Conservation (phyloP, 2,888 invertebrate species). For the Hoplodrina blanda region DNA sequence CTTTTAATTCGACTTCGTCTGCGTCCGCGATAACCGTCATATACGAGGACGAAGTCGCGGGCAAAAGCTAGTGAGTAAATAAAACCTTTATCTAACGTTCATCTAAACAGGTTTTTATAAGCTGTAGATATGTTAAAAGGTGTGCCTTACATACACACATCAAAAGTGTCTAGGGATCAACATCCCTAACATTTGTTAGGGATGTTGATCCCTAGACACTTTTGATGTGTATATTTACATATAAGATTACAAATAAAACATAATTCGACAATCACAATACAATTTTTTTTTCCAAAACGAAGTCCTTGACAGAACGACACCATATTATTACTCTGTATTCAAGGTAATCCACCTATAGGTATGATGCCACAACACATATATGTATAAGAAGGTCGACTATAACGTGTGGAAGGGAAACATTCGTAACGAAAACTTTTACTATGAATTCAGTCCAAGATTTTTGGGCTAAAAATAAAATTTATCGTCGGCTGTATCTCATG, state of each 20-base stretch:
- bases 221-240: neutral
- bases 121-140: constrained; percentile 1
- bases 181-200: no score
- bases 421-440: no score
- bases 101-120: neutral
- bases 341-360: constrained; percentile 44
- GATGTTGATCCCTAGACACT: no score
- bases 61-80: no score
- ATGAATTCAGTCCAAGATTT: no score
- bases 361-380: constrained; percentile 9
- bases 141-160: neutral
- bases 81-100: neutral
- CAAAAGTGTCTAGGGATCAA: no score
- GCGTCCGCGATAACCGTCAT: no score
- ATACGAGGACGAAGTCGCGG: no score
- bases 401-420: neutral
- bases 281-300: constrained; percentile 16
- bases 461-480: no score
- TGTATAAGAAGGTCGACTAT: neutral
- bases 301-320: constrained; percentile 14
- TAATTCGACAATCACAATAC: neutral
- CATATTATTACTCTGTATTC: constrained; percentile 31
- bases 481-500: no score
- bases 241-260: neutral
- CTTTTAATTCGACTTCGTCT: no score